These are phyloP conservation scores for Falco cherrug DNA, from an alignment of 2,797 vertebrate genomes.

Conservation along the genomic window DNA sequence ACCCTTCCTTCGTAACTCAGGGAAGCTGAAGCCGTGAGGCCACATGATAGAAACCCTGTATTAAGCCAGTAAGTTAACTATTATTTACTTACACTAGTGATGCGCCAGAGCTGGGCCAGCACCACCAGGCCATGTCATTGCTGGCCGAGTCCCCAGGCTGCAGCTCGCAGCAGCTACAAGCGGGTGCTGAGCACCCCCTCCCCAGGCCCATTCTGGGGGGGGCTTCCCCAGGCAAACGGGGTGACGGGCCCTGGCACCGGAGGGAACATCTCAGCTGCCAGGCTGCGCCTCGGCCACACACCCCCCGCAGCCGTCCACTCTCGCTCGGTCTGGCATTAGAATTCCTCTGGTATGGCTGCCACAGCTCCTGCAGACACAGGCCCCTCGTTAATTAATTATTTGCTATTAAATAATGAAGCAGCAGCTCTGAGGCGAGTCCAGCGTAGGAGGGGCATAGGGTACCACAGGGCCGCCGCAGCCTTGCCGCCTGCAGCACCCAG, in stretches of 20 bases:
- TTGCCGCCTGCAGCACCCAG: too few species aligned
- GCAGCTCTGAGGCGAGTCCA: background rate
- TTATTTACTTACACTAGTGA: background rate
- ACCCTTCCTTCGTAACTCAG: background rate
- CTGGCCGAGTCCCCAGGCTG: background rate
- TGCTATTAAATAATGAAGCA: background rate
- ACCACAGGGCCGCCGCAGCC: background rate
- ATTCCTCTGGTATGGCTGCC: background rate
- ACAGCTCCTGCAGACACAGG: background rate
- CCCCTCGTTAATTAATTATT: background rate
- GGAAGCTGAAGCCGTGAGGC: background rate
- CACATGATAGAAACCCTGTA: too few species aligned
- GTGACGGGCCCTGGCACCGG: fast-evolving
- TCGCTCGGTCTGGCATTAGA: too few species aligned
- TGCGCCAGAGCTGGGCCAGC: background rate
- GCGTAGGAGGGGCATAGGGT: background rate
- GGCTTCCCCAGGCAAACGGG: too few species aligned
- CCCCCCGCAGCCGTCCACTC: too few species aligned
- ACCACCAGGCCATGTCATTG: background rate
- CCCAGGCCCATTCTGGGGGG: background rate
- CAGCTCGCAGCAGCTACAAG: background rate
- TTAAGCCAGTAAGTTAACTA: background rate
- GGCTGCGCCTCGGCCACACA: background rate
- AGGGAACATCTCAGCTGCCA: background rate
- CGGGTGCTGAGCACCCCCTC: too few species aligned